Percentiles rank a stretch among this genome's conserved stretches.
These are phyloP conservation scores for Uromys caudimaculatus DNA, from an alignment of 2,797 vertebrate genomes.

Conservation along the genomic window DNA sequence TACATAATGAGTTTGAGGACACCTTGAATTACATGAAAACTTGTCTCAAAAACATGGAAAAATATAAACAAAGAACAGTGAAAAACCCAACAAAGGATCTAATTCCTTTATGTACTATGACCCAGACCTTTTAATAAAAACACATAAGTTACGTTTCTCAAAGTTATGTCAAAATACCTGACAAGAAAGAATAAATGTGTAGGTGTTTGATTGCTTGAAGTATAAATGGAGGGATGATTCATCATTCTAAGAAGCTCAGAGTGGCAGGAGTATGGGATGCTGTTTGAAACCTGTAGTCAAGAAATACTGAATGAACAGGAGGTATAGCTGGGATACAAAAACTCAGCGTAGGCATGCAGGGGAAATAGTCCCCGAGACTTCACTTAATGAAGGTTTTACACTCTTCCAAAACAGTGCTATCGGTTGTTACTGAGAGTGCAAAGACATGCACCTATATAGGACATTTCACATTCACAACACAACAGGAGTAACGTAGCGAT, in stretches of 20 bases:
- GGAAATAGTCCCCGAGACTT: background rate
- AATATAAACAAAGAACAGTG: background rate
- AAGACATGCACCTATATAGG: background rate
- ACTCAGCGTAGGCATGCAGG: background rate
- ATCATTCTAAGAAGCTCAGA: background rate
- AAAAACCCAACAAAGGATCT: background rate
- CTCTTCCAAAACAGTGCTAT: background rate
- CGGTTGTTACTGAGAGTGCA: background rate
- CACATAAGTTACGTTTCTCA: background rate
- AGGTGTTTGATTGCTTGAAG: background rate
- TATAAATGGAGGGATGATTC: background rate
- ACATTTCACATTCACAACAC: background rate
- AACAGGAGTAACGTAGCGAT: background rate
- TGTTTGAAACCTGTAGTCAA: background rate
- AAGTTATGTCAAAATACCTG: background rate
- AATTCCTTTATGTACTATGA: background rate
- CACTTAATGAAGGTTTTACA: background rate
- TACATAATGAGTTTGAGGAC: background rate
- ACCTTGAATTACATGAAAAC: no score
- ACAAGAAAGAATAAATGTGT: background rate
- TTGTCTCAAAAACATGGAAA: background rate
- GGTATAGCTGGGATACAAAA: fast-evolving
- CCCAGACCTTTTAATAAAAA: no score
- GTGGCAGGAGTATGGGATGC: no score
- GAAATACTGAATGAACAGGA: no score